A percentile compares a stretch with the other conserved stretches of the same genome.
Conservation (phyloP, 92 coral and sea anemone genomes). For the Porites cylindrica region DNA sequence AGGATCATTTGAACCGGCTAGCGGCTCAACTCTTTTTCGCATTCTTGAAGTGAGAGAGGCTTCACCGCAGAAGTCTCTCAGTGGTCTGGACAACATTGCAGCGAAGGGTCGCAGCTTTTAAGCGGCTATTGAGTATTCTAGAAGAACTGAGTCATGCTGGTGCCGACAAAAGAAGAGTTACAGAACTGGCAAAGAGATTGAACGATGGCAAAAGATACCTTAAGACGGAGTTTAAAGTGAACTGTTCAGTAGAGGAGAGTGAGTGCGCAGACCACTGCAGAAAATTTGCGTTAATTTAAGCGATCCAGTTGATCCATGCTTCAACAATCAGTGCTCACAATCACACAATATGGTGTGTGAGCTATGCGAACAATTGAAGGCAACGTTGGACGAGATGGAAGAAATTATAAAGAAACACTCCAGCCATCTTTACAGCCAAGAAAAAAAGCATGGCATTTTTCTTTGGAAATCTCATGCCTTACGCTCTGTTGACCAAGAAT, state of each 20-base stretch:
- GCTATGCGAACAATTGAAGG: slow-evolving; percentile 20
- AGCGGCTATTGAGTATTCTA: too few species aligned
- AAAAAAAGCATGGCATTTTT: slow-evolving; percentile 5
- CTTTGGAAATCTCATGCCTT: slow-evolving; percentile 65
- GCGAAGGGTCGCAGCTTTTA: too few species aligned
- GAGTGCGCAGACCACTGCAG: not conserved
- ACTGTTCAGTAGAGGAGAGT: not conserved
- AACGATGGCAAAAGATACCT: slow-evolving; percentile 2
- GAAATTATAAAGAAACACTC: slow-evolving; percentile 20
- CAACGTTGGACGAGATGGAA: slow-evolving; percentile 8
- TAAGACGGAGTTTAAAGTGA: not conserved
- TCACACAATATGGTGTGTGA: slow-evolving; percentile 27
- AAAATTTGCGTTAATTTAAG: slow-evolving; percentile 3
- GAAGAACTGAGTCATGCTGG: too few species aligned
- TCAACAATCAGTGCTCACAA: not conserved
- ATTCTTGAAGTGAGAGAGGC: too few species aligned
- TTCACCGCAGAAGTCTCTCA: too few species aligned
- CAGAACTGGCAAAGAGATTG: slow-evolving; percentile 3
- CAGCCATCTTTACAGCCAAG: slow-evolving; percentile 33
- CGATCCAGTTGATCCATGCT: slow-evolving; percentile 19
- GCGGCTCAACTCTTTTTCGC: too few species aligned
- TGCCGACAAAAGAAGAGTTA: too few species aligned
- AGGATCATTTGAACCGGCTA: not conserved
- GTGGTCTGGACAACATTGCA: too few species aligned
- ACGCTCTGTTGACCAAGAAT: slow-evolving; percentile 56